Base-by-base conservation (phyloP, 2,888 invertebrate genomes). In the Liodrosophila aerea region DNA sequence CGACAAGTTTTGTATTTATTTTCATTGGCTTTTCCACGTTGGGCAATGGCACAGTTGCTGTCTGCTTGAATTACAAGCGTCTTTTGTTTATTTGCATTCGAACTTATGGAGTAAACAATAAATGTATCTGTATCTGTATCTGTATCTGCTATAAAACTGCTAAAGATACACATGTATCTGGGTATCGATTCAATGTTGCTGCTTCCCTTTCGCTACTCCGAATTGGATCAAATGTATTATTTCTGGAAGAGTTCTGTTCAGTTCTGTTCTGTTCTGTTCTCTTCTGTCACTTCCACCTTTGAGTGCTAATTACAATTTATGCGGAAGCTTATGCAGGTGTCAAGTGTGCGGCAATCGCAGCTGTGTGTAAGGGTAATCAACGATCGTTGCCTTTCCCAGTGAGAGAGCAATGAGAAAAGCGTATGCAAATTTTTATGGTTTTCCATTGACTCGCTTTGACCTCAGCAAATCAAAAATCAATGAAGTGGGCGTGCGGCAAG, bases 401-500 rank as follows among this genome's bases (percentile, higher is more conserved):
- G 75, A 75, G 58, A 75, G 65, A 63, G 63, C 31, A 51, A 71
- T 41, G 34, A 43, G 57, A 65, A 66, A 73, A 80, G 29, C 34
- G 63, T 47, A 67, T 67, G 84, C 58, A 70, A 72, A 70, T 61
- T 57, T 69, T 62, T 50, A 70, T 76, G 66, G 60, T 46, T 83
- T 83, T 70, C 61, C 67, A 65, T 70, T 65, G 72, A 58, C 56
- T 72, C 58, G 59, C 56, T 73, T 80, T 78, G 77, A 78, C 77
- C 77, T 80, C 77, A 76, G 53, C 53, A 61, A 65, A 80, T 71
- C 61, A 60, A 86, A 85, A 85, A 78, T 84, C 78, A 74, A 86
- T 78, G 86, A 72, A 70, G 40, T 39, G 36, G 34, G 40, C n/a
- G 33, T 34, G 22, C 34, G 13, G 34, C 13, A 11, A n/a, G 52